These are phyloP conservation scores for Tapirus indicus DNA, from an alignment of 2,797 vertebrate genomes.

Conservation along the genomic window DNA sequence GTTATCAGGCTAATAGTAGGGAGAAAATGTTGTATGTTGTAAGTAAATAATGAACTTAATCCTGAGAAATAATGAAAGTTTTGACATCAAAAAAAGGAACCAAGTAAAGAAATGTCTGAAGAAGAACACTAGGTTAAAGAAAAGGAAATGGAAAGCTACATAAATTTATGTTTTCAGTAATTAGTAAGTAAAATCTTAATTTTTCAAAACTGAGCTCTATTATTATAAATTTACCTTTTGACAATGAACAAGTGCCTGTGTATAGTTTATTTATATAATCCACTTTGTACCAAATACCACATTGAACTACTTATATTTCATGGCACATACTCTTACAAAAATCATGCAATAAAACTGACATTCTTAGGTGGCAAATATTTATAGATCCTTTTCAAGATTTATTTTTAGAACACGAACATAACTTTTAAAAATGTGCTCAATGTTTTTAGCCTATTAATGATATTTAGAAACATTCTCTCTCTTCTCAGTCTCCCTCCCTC, in stretches of 20 bases:
- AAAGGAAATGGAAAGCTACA: neutral
- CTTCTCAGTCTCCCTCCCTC: neutral
- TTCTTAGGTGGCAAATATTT: neutral
- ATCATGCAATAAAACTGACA: neutral
- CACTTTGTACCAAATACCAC: neutral
- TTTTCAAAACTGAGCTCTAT: neutral
- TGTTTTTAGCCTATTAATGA: slow-evolving; percentile 26
- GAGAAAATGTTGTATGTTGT: neutral
- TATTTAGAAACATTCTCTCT: neutral
- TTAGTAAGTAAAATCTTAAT: neutral
- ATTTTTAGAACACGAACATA: neutral
- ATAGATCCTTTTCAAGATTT: slow-evolving; percentile 23
- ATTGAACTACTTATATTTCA: neutral
- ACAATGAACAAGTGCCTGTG: neutral
- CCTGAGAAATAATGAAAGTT: neutral
- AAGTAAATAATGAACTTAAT: neutral
- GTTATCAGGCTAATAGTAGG: neutral
- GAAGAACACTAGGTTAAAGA: neutral
- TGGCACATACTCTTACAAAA: neutral
- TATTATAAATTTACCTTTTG: neutral
- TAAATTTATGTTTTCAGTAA: neutral
- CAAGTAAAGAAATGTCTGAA: neutral
- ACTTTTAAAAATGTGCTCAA: neutral
- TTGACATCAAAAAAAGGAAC: neutral
- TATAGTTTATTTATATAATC: neutral